Base-by-base conservation (phyloP, 1,140 invertebrate species). In the Holotrichia oblita region DNA sequence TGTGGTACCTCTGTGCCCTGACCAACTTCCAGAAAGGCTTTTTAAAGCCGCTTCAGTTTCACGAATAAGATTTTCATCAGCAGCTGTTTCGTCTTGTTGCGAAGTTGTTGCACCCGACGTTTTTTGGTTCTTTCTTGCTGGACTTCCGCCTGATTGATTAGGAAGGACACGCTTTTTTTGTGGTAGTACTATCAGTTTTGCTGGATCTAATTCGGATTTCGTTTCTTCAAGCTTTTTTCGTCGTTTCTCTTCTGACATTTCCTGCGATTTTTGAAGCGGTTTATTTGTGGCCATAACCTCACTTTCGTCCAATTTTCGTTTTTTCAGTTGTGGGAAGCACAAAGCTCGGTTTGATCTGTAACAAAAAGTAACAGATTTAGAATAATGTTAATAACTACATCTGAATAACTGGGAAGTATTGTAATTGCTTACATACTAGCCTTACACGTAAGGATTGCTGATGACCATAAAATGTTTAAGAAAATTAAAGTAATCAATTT, bases 21-120 rank as follows among this genome's bases (percentile, higher is more conserved):
- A 90, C 94, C 94, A 95, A 83, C 91, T 94, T 3, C 94, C 94
- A 0, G 94, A 95, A 0, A 97, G 87, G 83, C 93, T 95, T 83
- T 94, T 94, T 44, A 97, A 86, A 0, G 94, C 94, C 3, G 93
- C 94, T 85, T 97, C 95, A 0, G 95, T 96, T 86, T 97, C 95
- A 64, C 94, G 88, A 77, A 97, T 95, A 7, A 95, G 87, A 1
- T 92, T 93, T 85, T 95, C 94, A 81, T 96, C 93, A 81, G 95
- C 94, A 79, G 87, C 90, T 0, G 86, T 87, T 80, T 91, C 90
- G 27, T 87, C 91, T 87, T 55, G 88, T 22, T 17, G 22, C 87
- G 48, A 85, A 83, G 42, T 77, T 73, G 76, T n/a, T 14, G n/a
- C 14, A 55, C 48, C 73, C 22, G 59, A 78, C 24, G 82, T 81